These are phyloP conservation scores for Leistus spinibarbis DNA, from an alignment of 2,888 invertebrate genomes.

Conservation along the genomic window DNA sequence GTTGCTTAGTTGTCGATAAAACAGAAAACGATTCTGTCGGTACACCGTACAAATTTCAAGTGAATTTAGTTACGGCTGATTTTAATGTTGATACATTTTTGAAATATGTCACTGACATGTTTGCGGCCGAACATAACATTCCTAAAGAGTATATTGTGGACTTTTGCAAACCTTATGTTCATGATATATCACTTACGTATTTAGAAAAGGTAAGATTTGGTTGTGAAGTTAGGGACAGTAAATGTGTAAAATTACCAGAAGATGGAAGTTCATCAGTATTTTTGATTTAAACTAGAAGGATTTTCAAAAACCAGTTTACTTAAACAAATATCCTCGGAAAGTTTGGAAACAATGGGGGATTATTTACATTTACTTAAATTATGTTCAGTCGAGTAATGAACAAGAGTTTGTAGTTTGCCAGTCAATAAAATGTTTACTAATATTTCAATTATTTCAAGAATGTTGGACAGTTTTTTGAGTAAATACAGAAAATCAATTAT, in stretches of 20 bases:
- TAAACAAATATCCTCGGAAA: too few relatives aligned
- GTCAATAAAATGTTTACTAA: too few relatives aligned
- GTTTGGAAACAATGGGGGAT: too few relatives aligned
- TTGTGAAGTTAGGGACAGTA: background rate
- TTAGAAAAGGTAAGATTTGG: slow-evolving; percentile 60
- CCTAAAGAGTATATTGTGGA: slow-evolving; percentile 48
- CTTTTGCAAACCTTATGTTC: slow-evolving; percentile 59
- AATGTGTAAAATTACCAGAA: background rate
- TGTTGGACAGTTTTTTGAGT: too few relatives aligned
- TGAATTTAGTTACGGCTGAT: slow-evolving; percentile 56
- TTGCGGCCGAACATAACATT: slow-evolving; percentile 49
- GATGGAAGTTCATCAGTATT: too few relatives aligned
- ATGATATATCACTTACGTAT: slow-evolving; percentile 60
- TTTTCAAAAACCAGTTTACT: too few relatives aligned
- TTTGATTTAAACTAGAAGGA: too few relatives aligned
- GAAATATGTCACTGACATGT: slow-evolving; percentile 53
- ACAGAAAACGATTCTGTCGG: slow-evolving; percentile 54
- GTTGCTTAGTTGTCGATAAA: slow-evolving; percentile 62
- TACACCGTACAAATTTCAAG: slow-evolving; percentile 61
- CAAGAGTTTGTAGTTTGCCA: too few relatives aligned
- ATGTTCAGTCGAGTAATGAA: too few relatives aligned
- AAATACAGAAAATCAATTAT: too few relatives aligned
- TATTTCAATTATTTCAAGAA: too few relatives aligned
- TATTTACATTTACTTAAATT: too few relatives aligned
- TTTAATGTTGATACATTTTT: slow-evolving; percentile 55